Conservation (phyloP, 2,797 vertebrate genomes). For the Enoplosus armatus region DNA sequence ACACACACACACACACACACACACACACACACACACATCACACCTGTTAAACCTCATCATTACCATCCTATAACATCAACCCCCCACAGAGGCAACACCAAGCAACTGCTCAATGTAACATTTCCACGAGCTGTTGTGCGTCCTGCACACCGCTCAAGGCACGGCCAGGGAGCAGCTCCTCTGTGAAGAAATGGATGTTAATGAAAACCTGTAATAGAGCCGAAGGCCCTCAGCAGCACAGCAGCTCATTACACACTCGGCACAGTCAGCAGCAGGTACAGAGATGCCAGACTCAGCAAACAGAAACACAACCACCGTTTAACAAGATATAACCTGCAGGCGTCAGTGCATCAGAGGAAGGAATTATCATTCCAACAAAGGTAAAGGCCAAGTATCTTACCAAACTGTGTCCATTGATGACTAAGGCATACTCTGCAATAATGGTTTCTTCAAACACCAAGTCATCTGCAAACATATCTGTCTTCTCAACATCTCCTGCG, state of each 20-base stretch:
- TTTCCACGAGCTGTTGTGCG: slow-evolving; percentile 25
- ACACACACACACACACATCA: slow-evolving; percentile 40
- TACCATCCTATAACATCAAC: slow-evolving; percentile 12
- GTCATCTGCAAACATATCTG: slow-evolving; percentile 66
- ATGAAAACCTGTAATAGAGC: slow-evolving; percentile 71
- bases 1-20: slow-evolving; percentile 42
- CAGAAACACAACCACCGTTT: slow-evolving; percentile 22
- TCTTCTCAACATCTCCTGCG: slow-evolving; percentile 72
- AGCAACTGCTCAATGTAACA: slow-evolving; percentile 33
- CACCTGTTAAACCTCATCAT: slow-evolving; percentile 42
- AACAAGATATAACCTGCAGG: slow-evolving; percentile 30
- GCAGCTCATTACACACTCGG: slow-evolving; percentile 57
- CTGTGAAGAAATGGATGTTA: slow-evolving; percentile 67
- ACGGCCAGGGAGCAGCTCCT: slow-evolving; percentile 37
- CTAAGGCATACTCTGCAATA: slow-evolving; percentile 85
- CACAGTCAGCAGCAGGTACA: slow-evolving; percentile 49
- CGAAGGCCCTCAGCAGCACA: slow-evolving; percentile 54
- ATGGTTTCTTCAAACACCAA: slow-evolving; percentile 83
- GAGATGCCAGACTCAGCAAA: slow-evolving; percentile 29
- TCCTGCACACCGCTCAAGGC: slow-evolving; percentile 32
- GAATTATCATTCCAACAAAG: neutral
- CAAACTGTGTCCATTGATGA: slow-evolving; percentile 89
- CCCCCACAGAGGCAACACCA: slow-evolving; percentile 46
- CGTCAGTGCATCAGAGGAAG: neutral
- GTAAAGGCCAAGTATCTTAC: slow-evolving; percentile 70